Evolutionary conservation across 2,888 invertebrate genomes (phyloP).

Genomic region (Dasysyrphus albostriatus): DNA sequence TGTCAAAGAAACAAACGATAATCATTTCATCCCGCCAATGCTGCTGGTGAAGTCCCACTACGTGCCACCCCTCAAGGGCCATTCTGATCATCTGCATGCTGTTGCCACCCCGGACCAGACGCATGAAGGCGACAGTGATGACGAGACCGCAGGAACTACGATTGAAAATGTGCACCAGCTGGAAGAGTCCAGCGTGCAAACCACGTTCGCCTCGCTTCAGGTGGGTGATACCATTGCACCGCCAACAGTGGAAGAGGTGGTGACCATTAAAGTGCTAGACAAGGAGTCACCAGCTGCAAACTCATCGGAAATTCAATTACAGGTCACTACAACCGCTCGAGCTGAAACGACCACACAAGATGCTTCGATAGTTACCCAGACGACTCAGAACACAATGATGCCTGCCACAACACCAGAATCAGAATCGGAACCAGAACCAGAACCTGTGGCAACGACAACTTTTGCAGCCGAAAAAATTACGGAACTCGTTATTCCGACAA

Average conservation of each 20-base stretch:
- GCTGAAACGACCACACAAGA: constrained; percentile 68
- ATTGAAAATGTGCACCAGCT: constrained; percentile 56
- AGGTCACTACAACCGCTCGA: constrained; percentile 64
- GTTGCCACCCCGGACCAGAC: constrained; percentile 45
- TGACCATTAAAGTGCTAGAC: constrained; percentile 42
- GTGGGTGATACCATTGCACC: constrained; percentile 50
- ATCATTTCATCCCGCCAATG: constrained; percentile 84
- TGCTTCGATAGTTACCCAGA: constrained; percentile 39
- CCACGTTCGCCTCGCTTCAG: constrained; percentile 49
- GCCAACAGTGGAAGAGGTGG: constrained; percentile 60
- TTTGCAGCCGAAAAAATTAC: constrained; percentile 58
- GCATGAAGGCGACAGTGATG: constrained; percentile 22
- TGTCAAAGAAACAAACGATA: constrained; percentile 81
- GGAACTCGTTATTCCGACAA: constrained; percentile 61
- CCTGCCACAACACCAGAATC: constrained; percentile 53
- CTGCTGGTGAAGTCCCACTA: constrained; percentile 83
- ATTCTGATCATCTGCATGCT: constrained; percentile 69
- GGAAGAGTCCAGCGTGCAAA: constrained; percentile 44
- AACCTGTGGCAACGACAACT: constrained; percentile 61
- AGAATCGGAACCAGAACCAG: constrained; percentile 22
- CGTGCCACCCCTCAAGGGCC: constrained; percentile 81
- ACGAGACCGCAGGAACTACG: constrained; percentile 30
- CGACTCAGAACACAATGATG: constrained; percentile 47
- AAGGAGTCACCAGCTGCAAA: constrained; percentile 50
- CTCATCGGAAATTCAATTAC: constrained; percentile 73